phyloP scores from a whole-genome alignment of 2,888 invertebrate species.

The Chrysotoxum bicinctum region DNA sequence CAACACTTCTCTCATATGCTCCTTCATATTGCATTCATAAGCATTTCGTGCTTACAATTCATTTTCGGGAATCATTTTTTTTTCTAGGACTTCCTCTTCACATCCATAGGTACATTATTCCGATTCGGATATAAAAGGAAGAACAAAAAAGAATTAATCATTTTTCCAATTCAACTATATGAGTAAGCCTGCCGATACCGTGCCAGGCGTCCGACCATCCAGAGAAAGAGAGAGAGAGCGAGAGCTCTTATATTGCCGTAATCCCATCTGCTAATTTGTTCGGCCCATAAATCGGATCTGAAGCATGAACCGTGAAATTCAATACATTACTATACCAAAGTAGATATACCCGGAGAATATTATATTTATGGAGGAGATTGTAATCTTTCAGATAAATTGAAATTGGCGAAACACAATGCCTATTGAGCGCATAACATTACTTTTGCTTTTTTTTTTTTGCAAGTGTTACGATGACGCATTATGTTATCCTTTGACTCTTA shows the following conservation, averaged over 20 bases:
- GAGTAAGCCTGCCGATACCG: background rate
- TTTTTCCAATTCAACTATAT: conserved; percentile 38
- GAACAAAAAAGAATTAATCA: conserved; percentile 52
- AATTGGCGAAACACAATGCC: conserved; percentile 57
- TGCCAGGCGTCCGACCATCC: background rate
- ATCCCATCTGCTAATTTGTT: conserved; percentile 69
- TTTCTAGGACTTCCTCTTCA: conserved; percentile 2
- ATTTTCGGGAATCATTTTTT: conserved; percentile 29
- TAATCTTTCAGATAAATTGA: conserved; percentile 9
- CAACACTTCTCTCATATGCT: conserved; percentile 18
- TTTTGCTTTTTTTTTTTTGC: conserved; percentile 35
- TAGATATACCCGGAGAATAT: conserved; percentile 8
- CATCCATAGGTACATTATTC: background rate
- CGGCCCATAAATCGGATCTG: conserved; percentile 45
- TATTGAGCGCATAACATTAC: conserved; percentile 51
- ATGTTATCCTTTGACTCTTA: conserved; percentile 25
- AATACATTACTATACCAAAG: conserved; percentile 51
- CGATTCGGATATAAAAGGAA: conserved; percentile 12
- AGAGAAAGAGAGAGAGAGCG: no score
- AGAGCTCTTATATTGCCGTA: conserved; percentile 27
- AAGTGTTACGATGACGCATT: conserved; percentile 61
- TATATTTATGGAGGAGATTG: conserved; percentile 29
- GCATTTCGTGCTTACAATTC: conserved; percentile 27
- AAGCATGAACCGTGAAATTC: conserved; percentile 58
- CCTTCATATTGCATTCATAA: conserved; percentile 29